These are phyloP conservation scores for Pristionchus entomophagus DNA, from an alignment of 2,888 invertebrate genomes.

Conservation along the genomic window DNA sequence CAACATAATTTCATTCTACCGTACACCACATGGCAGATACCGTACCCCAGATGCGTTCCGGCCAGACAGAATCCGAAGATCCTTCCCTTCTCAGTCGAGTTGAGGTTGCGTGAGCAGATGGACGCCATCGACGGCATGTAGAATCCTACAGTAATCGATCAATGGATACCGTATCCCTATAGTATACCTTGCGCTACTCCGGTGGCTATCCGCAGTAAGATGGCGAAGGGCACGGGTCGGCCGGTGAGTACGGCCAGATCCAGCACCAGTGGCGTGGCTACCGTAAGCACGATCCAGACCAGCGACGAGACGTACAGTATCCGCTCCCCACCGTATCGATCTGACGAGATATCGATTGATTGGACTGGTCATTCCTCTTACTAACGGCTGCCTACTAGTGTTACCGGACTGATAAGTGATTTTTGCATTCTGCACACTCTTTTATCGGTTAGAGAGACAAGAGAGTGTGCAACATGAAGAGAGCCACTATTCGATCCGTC, in stretches of 20 bases:
- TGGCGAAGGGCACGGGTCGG: conserved; percentile 80
- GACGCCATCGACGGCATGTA: conserved; percentile 85
- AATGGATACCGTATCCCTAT: not conserved
- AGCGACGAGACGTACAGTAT: conserved; percentile 82
- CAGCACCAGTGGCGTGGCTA: conserved; percentile 59
- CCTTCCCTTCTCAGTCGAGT: conserved; percentile 82
- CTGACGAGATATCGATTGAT: conserved; percentile 64
- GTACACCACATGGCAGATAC: not conserved
- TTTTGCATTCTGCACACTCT: too few species aligned
- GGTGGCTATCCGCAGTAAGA: conserved; percentile 81
- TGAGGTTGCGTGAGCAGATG: conserved; percentile 82
- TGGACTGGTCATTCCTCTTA: not conserved
- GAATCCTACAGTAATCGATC: conserved; percentile 78
- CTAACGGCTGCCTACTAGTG: not conserved
- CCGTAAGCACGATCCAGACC: conserved; percentile 63
- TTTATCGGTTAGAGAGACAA: not conserved
- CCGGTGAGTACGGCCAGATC: conserved; percentile 79
- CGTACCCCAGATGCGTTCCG: conserved; percentile 79
- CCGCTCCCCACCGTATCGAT: conserved; percentile 80
- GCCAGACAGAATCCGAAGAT: conserved; percentile 83
- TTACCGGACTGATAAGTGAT: too few species aligned
- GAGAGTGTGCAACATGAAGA: not conserved
- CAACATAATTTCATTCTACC: too few species aligned
- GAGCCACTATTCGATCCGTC: too few species aligned
- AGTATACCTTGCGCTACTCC: conserved; percentile 82